phyloP scores from a whole-genome alignment of 2,888 invertebrate species.

The Agrochola lychnidis region DNA sequence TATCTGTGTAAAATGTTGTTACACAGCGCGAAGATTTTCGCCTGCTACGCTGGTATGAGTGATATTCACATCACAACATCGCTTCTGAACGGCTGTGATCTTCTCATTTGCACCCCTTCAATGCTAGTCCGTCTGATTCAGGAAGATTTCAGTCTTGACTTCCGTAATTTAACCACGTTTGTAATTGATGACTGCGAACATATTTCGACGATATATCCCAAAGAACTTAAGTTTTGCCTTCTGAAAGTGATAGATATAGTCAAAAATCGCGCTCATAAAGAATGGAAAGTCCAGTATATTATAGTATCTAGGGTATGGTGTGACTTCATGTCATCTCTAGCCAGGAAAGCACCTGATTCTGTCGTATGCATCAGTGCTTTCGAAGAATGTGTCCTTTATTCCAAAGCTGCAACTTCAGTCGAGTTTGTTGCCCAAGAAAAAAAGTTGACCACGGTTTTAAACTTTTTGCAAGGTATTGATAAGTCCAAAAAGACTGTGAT shows the following conservation, averaged over 20 bases:
- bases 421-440: conserved; percentile 80
- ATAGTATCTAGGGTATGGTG: conserved; percentile 92
- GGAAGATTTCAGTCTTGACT: conserved; percentile 87
- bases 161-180: conserved; percentile 92
- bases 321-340: conserved; percentile 89
- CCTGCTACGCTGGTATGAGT: conserved; percentile 85
- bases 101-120: conserved; percentile 93
- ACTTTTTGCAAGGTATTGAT: conserved; percentile 86
- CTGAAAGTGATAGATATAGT: conserved; percentile 85
- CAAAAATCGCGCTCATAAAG: conserved; percentile 81
- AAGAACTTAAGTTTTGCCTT: conserved; percentile 85
- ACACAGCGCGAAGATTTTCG: conserved; percentile 77
- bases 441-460: conserved; percentile 85
- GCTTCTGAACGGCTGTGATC: conserved; percentile 92
- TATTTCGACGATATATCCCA: conserved; percentile 89
- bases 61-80: conserved; percentile 79
- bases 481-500: conserved; percentile 90
- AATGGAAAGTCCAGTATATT: conserved; percentile 90
- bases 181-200: conserved; percentile 94
- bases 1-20: conserved; percentile 83
- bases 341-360: conserved; percentile 90
- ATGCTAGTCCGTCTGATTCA: conserved; percentile 87
- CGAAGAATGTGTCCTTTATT: conserved; percentile 94
- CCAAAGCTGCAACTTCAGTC: conserved; percentile 85
- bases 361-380: conserved; percentile 93